phyloP scores from a whole-genome alignment of 2,797 vertebrate species.

The Falco rusticolus region DNA sequence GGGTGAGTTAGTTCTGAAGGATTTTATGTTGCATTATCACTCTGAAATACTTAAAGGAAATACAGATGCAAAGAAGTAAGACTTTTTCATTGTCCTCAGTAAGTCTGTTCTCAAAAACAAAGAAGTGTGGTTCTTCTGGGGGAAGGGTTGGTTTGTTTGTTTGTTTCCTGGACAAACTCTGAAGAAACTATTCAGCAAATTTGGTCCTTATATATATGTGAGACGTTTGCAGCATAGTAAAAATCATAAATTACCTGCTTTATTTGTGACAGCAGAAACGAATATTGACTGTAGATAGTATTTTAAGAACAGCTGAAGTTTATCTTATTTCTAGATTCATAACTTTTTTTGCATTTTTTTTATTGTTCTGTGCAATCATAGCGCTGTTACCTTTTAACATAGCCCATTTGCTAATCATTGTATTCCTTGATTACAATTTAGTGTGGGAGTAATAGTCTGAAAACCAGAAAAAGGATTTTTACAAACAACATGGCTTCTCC shows the following conservation, averaged over 20 bases:
- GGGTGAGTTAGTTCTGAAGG: not conserved
- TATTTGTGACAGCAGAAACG: not conserved
- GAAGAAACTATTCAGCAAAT: not conserved
- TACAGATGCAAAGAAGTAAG: not conserved
- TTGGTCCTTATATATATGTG: not conserved
- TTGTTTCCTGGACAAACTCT: not conserved
- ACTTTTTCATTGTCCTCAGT: not conserved
- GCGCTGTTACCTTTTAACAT: not conserved
- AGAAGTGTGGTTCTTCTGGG: not conserved
- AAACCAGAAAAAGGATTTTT: not conserved
- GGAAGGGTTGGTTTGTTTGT: fast-evolving
- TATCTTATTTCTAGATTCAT: not conserved
- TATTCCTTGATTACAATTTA: not conserved
- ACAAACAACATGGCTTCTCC: not conserved
- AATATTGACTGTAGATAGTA: not conserved
- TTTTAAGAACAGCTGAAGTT: not conserved
- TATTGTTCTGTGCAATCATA: not conserved
- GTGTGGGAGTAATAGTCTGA: not conserved
- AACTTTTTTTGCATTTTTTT: not conserved
- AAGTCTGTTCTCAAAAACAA: not conserved
- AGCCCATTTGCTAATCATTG: not conserved
- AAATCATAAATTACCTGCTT: not conserved
- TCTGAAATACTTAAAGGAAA: not conserved
- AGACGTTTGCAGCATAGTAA: not conserved
- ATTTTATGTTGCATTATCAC: not conserved